Percentiles rank a stretch among this genome's conserved stretches.
Conservation (phyloP, 2,113 vertebrate species). For the Nematolebias whitei region DNA sequence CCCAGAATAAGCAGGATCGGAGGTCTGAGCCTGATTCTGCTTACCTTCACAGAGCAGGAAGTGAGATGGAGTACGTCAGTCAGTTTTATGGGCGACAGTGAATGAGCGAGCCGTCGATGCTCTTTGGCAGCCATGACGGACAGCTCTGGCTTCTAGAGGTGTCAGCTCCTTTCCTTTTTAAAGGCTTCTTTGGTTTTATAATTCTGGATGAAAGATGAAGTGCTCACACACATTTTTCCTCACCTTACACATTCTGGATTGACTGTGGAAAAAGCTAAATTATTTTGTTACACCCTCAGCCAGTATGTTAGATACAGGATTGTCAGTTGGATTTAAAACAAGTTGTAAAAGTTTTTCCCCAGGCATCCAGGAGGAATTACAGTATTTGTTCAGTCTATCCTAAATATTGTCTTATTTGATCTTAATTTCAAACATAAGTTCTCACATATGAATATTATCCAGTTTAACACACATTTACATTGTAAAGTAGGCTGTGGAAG, state of each 20-base stretch:
- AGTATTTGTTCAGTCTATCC: too few species aligned
- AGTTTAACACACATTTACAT: background rate
- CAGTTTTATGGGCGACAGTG: slow-evolving; percentile 8
- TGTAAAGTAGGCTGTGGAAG: background rate
- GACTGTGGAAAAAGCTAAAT: too few species aligned
- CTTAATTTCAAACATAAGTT: background rate
- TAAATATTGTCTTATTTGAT: too few species aligned
- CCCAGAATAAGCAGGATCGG: slow-evolving; percentile 35
- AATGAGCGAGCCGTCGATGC: slow-evolving; percentile 3
- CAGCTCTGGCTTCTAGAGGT: slow-evolving; percentile 39
- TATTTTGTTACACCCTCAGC: background rate
- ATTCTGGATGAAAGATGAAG: slow-evolving; percentile 1
- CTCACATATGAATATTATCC: too few species aligned
- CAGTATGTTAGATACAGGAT: background rate
- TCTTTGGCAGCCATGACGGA: slow-evolving; percentile 45
- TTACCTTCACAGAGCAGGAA: slow-evolving; percentile 21
- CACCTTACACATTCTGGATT: too few species aligned
- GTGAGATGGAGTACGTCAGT: background rate
- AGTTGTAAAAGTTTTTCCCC: too few species aligned
- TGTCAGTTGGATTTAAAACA: too few species aligned
- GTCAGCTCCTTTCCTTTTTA: slow-evolving; percentile 27
- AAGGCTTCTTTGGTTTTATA: background rate
- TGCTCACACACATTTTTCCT: background rate
- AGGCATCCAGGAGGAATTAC: too few species aligned
- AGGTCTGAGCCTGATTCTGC: slow-evolving; percentile 26